phyloP scores from a whole-genome alignment of 2,113 vertebrate genomes.

The Propithecus coquereli region DNA sequence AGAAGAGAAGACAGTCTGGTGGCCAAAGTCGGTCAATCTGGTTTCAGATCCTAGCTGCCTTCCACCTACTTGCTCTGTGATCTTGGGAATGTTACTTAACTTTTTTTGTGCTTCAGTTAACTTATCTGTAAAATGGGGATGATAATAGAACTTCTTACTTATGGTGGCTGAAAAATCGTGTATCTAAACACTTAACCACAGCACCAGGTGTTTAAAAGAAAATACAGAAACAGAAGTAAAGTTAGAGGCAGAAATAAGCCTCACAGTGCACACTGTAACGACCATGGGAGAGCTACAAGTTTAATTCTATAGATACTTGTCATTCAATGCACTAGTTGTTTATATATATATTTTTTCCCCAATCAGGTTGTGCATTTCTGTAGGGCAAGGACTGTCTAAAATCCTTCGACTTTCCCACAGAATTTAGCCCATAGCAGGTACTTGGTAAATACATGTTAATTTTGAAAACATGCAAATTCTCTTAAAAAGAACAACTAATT shows the following conservation, averaged over 20 bases:
- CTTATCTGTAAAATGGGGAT: background rate
- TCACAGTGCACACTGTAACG: background rate
- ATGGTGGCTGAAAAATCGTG: background rate
- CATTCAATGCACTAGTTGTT: background rate
- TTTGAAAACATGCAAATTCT: background rate
- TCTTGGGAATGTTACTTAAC: background rate
- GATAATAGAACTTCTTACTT: background rate
- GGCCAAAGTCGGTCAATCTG: background rate
- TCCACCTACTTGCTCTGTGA: background rate
- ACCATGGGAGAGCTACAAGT: background rate
- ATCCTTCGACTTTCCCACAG: background rate
- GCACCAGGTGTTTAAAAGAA: background rate
- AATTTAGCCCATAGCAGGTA: background rate
- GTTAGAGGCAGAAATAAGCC: background rate
- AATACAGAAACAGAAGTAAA: background rate
- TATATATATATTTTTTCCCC: background rate
- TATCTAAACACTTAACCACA: background rate
- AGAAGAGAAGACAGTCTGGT: background rate
- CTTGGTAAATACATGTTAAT: constrained; percentile 12
- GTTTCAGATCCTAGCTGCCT: background rate
- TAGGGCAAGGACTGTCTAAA: background rate
- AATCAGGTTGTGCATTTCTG: background rate
- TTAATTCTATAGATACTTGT: background rate
- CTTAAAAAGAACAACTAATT: constrained; percentile 21
- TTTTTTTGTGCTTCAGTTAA: background rate